Evolutionary conservation across 2,888 invertebrate species (phyloP), one percentile per base, ranked within the genome.

Genomic region (Hyles lineata): DNA sequence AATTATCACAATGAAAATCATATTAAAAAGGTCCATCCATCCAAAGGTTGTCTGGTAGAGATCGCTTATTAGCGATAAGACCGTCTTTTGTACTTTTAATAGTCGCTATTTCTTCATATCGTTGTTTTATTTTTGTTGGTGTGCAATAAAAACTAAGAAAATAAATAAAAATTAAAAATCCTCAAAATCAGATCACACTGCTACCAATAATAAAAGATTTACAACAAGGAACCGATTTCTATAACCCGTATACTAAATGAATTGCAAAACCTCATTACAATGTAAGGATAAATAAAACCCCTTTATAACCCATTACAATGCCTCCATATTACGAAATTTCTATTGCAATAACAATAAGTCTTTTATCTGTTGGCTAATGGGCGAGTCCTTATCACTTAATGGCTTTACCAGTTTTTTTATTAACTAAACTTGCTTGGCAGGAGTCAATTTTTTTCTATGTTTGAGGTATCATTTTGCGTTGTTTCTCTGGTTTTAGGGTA

Each of bases 301-400:
- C n/a, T 58, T 70, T 58, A 70, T 58, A 70, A 52, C 70, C 59
- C 70, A 73, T 72, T 74, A 71, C 63, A 59, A 23, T 52, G 74
- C 74, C 76, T 72, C 73, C 70, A 76, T 74, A 74, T 74, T 76
- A 75, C 69, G 72, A 75, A 76, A 76, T 70, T 73, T 76, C 75
- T 75, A 75, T 73, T 73, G 74, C 67, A 75, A 73, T 73, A 75
- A 74, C 71, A 74, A 72, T 73, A 76, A 73, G 73, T 71, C 74
- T 35, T 70, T 76, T 77, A 77, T 77, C 77, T 75, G 50, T 75
- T 59, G 21, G 73, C 75, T 76, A 78, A 78, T 78, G 76, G 78
- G 58, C n/a, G 62, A 43, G 32, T 9, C 62, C 71, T 78, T 78
- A 78, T 78, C 78, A 75, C 72, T 71, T 76, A 77, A 77, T 78